Base-by-base conservation (phyloP, 2,797 vertebrate species). In the Galaxias olidus region DNA sequence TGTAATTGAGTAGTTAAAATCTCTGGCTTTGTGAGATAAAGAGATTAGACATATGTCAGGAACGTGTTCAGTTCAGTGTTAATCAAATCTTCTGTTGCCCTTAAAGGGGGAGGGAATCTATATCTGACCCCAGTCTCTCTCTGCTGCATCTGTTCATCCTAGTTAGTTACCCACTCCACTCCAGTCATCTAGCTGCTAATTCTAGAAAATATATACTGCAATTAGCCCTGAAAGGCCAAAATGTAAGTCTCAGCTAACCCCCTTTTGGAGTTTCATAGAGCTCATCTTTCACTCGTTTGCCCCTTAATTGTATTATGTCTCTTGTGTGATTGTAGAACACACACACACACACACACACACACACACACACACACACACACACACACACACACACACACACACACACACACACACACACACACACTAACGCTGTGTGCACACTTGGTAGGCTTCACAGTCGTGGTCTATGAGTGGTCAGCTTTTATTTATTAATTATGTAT, bases 41-140 rank as follows among this genome's bases (percentile, higher is more conserved):
- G 68, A 78, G 83, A 80, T 88, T 86, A 86, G 75, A 59, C 79
- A 77, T 84, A 82, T 85, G 87, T 69, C 76, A 51, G 54, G 61
- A 68, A 71, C 63, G 54, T 61, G 48, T 46, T 72, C 61, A 14
- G 48, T 46, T 72, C 61, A 14, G 1, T 52, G 69, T 74, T 78
- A 65, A 75, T 82, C 58, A 76, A 65, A 81, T 73, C 73, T 65
- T 47, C 20, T 51, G 56, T 43, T 62, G 65, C 50, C 68, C 17
- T 30, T 14, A 49, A n/a, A n/a, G 52, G 14, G 63, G 6, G 4
- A 13, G 17, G 18, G 66, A 47, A 52, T 47, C 40, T 75, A 57
- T 62, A 62, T 41, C 41, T 63, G 63, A 62, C 57, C 73, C 70
- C 63, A 61, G 62, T 74, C 45, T 44, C 30, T 65, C 58, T 50